Conservation (phyloP, 2,888 invertebrate species). For the Ditula angustiorana region DNA sequence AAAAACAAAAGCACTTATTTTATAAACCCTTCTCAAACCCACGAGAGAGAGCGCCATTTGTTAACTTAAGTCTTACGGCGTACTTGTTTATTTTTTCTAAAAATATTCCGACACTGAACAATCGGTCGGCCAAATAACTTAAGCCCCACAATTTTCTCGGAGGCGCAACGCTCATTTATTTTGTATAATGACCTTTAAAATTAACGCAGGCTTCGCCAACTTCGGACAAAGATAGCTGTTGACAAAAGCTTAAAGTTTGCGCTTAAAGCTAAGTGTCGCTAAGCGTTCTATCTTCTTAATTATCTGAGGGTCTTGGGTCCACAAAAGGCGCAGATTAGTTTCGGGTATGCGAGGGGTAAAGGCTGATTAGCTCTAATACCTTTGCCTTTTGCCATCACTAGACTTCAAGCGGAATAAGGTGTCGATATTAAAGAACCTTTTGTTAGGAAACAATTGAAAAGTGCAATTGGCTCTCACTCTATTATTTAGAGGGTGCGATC, state of each 20-base stretch:
- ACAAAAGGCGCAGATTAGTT: conserved; percentile 9
- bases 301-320: conserved; percentile 2
- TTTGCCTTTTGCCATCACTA: too few species aligned
- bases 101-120: conserved; percentile 17
- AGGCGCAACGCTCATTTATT: conserved; percentile 8
- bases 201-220: not conserved
- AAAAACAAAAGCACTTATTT: too few species aligned
- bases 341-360: not conserved
- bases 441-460: too few species aligned
- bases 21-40: too few species aligned
- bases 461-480: too few species aligned
- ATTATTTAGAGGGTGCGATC: too few species aligned
- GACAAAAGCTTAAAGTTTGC: conserved; percentile 15
- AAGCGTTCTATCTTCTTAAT: conserved; percentile 8
- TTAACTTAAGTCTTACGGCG: too few species aligned
- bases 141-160: not conserved
- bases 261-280: not conserved
- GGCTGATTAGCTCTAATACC: not conserved
- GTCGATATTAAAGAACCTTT: too few species aligned
- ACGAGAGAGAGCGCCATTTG: too few species aligned
- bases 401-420: too few species aligned
- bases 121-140: not conserved
- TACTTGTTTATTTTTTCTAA: not conserved
- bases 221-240: not conserved
- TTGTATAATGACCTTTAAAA: conserved; percentile 17